These are phyloP conservation scores for Formicarius rufipectus DNA, from an alignment of 2,113 vertebrate genomes.

Conservation along the genomic window DNA sequence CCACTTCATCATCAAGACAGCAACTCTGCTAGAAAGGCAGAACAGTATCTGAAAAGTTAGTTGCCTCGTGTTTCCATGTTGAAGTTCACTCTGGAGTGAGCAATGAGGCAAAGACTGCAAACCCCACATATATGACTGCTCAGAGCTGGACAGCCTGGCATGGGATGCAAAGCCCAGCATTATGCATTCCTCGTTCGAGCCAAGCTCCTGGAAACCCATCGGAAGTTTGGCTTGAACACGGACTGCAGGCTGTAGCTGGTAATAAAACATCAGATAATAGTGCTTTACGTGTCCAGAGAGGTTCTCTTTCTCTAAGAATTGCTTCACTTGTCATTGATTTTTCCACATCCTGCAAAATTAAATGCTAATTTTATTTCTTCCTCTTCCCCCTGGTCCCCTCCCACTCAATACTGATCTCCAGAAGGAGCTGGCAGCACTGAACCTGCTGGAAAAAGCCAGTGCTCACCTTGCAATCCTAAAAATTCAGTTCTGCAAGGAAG, in stretches of 20 bases:
- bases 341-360: constrained; percentile 14
- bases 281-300: background rate
- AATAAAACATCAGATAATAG: constrained; percentile 33
- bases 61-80: background rate
- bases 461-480: background rate
- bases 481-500: background rate
- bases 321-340: background rate
- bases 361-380: constrained; percentile 26
- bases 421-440: background rate
- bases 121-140: background rate
- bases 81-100: background rate
- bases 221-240: constrained; percentile 28
- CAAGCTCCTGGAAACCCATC: constrained; percentile 23
- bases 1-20: background rate
- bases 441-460: background rate
- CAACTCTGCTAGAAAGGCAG: background rate
- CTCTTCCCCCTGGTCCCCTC: background rate
- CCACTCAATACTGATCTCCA: background rate
- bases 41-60: background rate
- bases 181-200: constrained; percentile 32
- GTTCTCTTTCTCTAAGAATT: constrained; percentile 1
- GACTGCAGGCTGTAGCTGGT: background rate
- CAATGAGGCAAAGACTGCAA: background rate
- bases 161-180: background rate
- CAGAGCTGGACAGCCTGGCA: constrained; percentile 31